Conservation (phyloP, 2,888 invertebrate species). For the Scaptomyza polygonia region DNA sequence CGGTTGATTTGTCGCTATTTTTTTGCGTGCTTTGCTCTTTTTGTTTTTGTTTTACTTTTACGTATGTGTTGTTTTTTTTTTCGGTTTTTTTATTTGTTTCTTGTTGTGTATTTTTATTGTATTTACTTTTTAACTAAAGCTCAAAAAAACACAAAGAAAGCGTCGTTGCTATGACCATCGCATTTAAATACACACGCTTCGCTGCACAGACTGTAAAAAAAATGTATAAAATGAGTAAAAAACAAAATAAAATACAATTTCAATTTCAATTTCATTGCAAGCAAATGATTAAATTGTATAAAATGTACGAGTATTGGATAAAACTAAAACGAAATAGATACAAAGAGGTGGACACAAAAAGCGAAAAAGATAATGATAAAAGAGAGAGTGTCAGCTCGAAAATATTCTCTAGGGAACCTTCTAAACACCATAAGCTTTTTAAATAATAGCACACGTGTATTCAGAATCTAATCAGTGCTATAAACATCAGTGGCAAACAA, state of each 20-base stretch:
- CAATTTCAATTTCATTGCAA: conserved; percentile 52
- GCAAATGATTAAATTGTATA: conserved; percentile 26
- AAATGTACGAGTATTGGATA: conserved; percentile 15
- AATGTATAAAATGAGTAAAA: conserved; percentile 10
- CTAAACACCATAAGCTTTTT: background rate
- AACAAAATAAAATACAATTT: conserved; percentile 21
- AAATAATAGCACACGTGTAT: background rate
- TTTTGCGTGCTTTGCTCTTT: conserved; percentile 34
- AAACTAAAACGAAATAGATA: conserved; percentile 1
- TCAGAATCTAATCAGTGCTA: conserved; percentile 2
- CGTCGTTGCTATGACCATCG: conserved; percentile 54
- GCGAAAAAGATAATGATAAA: background rate
- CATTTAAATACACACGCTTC: conserved; percentile 72
- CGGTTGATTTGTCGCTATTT: conserved; percentile 70
- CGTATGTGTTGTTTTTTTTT: conserved; percentile 1
- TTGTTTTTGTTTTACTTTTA: conserved; percentile 11
- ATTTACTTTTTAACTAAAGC: conserved; percentile 56
- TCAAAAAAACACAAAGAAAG: conserved; percentile 69
- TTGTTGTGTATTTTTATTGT: conserved; percentile 20
- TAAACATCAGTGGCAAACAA: background rate
- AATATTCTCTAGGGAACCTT: background rate
- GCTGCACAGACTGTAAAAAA: conserved; percentile 49
- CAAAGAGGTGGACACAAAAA: background rate
- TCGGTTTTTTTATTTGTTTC: conserved; percentile 19
- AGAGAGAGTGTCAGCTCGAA: too few relatives aligned